A percentile compares a stretch with the other conserved stretches of the same genome.
These are phyloP conservation scores for Spilosoma lubricipeda DNA, from an alignment of 2,888 invertebrate species.

Conservation along the genomic window DNA sequence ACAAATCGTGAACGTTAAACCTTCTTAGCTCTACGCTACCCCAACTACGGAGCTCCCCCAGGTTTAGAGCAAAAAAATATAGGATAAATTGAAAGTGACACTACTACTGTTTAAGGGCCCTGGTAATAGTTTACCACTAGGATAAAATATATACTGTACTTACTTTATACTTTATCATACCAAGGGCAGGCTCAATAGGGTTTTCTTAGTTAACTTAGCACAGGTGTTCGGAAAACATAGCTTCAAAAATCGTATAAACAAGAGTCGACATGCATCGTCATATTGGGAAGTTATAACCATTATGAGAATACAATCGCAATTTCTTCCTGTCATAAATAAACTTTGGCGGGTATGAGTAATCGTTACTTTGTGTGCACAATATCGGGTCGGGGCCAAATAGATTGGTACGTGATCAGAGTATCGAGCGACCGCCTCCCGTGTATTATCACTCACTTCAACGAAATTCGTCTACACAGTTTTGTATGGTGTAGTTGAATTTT, in stretches of 20 bases:
- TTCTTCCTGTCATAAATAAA: conserved; percentile 85
- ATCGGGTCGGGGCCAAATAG: conserved; percentile 80
- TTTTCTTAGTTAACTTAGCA: conserved; percentile 10
- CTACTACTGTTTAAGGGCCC: not conserved
- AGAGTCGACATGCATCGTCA: conserved; percentile 52
- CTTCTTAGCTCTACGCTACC: conserved; percentile 46
- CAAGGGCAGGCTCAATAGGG: not conserved
- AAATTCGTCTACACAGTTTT: conserved; percentile 72
- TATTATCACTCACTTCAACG: conserved; percentile 66
- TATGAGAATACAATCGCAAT: conserved; percentile 83
- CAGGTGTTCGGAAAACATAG: conserved; percentile 12
- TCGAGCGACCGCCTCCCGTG: conserved; percentile 50
- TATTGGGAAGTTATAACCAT: conserved; percentile 82
- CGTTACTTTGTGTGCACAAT: conserved; percentile 82
- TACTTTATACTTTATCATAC: not conserved
- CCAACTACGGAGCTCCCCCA: conserved; percentile 36
- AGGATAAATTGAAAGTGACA: conserved; percentile 14
- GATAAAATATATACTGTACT: not conserved
- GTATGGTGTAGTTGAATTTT: conserved; percentile 81
- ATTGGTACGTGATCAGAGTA: conserved; percentile 80
- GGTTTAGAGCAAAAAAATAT: conserved; percentile 32
- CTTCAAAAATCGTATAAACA: conserved; percentile 46
- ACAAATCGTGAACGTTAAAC: conserved; percentile 56
- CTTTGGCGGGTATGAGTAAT: conserved; percentile 82
- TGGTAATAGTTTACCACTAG: not conserved